Base-by-base conservation (phyloP, 2,888 invertebrate species). In the Lepeophtheirus nordmannii region DNA sequence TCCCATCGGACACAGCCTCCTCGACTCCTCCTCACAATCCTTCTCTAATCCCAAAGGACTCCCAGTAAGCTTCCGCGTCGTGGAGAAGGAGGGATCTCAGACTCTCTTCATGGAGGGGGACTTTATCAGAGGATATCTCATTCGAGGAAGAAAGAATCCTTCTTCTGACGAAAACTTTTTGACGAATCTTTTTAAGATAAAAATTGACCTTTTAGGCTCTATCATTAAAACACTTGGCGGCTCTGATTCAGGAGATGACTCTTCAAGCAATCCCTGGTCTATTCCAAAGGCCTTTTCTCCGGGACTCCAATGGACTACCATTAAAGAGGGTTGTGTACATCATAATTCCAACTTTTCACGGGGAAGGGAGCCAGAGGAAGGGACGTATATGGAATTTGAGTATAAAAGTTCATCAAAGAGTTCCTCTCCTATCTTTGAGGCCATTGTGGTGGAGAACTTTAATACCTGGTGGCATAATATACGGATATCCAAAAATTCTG, bases 401-500 rank as follows among this genome's bases (percentile, higher is more conserved):
- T 46, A 46, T 46, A 46, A 46, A 17, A 46, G 53, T 8, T 1
- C 53, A n/a, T 46, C 53, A 5, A 17, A 17, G 53, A 46, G 14
- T 8, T n/a, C n/a, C n/a, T 41, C 41, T 41, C 53, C 53, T 46
- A 8, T 46, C 14, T 46, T 46, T 17, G 53, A 46, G 53, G 53
- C 53, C 53, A 46, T 46, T n/a, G 17, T 46, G 14, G 53, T 46
- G 53, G 53, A 46, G 53, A 46, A 46, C 14, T 46, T 46, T 46
- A 17, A 46, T 17, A 46, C 53, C 17, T 46, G 53, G 53, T 46
- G 53, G 53, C 53, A 46, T 46, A 46, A 46, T n/a, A 46, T 46
- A 14, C 53, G 8, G 5, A 46, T 46, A n/a, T 14, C 53, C 14
- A 46, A 46, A 17, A 46, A 17, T 17, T 1, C 17, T 46, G 53